These are phyloP conservation scores for Pogonophryne albipinna DNA, from an alignment of 2,797 vertebrate species.

Conservation along the genomic window DNA sequence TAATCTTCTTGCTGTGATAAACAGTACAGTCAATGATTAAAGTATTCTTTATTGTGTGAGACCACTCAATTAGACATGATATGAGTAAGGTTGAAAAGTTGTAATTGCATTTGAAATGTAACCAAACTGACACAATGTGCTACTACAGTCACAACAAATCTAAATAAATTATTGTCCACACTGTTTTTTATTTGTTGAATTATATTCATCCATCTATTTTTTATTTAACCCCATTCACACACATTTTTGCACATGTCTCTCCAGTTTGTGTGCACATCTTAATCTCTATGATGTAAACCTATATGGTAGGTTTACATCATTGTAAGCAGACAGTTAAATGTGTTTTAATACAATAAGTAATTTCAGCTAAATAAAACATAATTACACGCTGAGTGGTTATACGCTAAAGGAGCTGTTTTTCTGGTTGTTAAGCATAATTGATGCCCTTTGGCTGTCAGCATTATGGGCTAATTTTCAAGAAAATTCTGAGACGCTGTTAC, in stretches of 20 bases:
- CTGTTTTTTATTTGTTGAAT: conserved; percentile 1
- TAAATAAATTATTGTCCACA: background rate
- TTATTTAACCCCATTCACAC: too few species aligned
- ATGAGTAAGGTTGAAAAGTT: background rate
- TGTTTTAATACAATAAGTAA: conserved; percentile 49
- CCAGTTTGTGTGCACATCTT: background rate
- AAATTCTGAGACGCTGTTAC: conserved; percentile 34
- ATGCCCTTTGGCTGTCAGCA: conserved; percentile 64
- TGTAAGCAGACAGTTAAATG: conserved; percentile 35
- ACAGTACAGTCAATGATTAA: background rate
- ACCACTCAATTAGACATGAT: background rate
- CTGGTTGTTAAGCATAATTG: conserved; percentile 69
- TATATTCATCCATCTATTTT: background rate
- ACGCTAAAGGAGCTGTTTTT: conserved; percentile 60
- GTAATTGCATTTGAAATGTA: background rate
- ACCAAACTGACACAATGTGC: background rate
- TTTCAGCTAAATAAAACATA: conserved; percentile 66
- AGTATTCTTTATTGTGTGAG: background rate
- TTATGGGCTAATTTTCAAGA: conserved; percentile 46
- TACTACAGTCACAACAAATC: background rate
- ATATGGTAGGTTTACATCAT: conserved; percentile 39
- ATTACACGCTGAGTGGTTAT: conserved; percentile 64
- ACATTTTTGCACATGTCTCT: background rate
- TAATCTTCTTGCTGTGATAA: background rate
- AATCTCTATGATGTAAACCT: conserved; percentile 17